Percentiles rank a stretch among this genome's conserved stretches.
Evolutionary conservation across 2,888 invertebrate genomes (phyloP).

Genomic region (Brachyopa scutellaris): DNA sequence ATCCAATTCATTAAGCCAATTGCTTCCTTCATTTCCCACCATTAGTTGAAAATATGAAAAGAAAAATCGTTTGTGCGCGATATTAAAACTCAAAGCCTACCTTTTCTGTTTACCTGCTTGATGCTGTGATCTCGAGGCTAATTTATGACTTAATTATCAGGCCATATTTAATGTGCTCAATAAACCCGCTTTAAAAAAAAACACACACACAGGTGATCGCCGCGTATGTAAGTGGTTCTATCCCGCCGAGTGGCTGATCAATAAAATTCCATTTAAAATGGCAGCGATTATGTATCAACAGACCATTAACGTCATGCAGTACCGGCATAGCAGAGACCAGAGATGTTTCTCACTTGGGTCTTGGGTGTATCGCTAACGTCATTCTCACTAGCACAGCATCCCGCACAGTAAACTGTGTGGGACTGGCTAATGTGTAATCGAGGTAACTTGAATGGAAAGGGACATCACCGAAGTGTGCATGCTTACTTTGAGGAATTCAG

Average conservation of each 20-base stretch:
- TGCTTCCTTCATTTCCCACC: constrained; percentile 74
- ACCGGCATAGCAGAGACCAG: constrained; percentile 80
- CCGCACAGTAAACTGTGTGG: constrained; percentile 16
- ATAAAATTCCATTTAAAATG: constrained; percentile 82
- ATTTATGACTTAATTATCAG: constrained; percentile 82
- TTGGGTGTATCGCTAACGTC: constrained; percentile 20
- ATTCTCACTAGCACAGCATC: constrained; percentile 29
- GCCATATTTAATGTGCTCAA: constrained; percentile 82
- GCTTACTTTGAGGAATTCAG: constrained; percentile 4
- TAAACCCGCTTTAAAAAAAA: constrained; percentile 83
- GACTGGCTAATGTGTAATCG: constrained; percentile 24
- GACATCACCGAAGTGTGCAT: constrained; percentile 10
- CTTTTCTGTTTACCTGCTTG: constrained; percentile 29
- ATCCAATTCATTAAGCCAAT: constrained; percentile 79
- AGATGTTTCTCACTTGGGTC: constrained; percentile 44
- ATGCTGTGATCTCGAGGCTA: constrained; percentile 75
- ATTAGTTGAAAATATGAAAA: constrained; percentile 12
- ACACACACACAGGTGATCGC: constrained; percentile 75
- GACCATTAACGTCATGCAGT: constrained; percentile 81
- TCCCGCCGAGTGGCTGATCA: constrained; percentile 71
- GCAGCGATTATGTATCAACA: constrained; percentile 82
- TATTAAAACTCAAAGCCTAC: constrained; percentile 28
- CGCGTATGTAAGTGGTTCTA: constrained; percentile 43
- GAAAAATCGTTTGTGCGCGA: constrained; percentile 24
- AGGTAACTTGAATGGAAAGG: not conserved